Conservation (phyloP, 2,888 invertebrate species). For the Metallyticus violacea region DNA sequence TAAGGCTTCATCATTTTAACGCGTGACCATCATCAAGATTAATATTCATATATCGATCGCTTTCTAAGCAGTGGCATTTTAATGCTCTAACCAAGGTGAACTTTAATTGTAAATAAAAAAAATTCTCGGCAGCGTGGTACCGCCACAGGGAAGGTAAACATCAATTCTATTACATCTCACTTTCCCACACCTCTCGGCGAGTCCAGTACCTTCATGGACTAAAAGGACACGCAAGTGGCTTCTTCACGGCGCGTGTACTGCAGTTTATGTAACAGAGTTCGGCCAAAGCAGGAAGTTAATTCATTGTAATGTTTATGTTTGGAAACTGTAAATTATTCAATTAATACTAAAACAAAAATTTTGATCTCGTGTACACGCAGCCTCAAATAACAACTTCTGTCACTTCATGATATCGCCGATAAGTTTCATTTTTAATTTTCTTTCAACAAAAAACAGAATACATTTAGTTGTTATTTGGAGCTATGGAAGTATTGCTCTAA, state of each 20-base stretch:
- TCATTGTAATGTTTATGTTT: too few relatives aligned
- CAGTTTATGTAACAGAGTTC: neutral
- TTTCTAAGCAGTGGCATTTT: neutral
- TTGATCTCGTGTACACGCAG: too few relatives aligned
- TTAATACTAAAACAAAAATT: too few relatives aligned
- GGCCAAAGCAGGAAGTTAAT: too few relatives aligned
- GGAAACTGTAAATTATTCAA: too few relatives aligned
- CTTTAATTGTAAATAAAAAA: neutral
- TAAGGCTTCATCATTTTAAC: too few relatives aligned
- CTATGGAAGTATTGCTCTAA: too few relatives aligned
- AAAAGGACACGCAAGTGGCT: neutral
- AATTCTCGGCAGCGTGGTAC: neutral
- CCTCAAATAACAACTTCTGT: too few relatives aligned
- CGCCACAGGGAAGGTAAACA: neutral
- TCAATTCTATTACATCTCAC: neutral
- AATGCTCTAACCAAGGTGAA: neutral
- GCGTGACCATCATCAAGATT: neutral
- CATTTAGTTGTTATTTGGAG: too few relatives aligned
- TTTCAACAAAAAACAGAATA: too few relatives aligned
- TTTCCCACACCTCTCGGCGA: neutral
- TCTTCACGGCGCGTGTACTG: neutral
- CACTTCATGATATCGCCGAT: too few relatives aligned
- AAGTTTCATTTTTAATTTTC: too few relatives aligned
- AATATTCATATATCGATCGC: neutral
- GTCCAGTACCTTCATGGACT: neutral